A percentile compares a stretch with the other conserved stretches of the same genome.
These are phyloP conservation scores for Phenganax stokvisi DNA, from an alignment of 92 coral and sea anemone genomes.

Conservation along the genomic window DNA sequence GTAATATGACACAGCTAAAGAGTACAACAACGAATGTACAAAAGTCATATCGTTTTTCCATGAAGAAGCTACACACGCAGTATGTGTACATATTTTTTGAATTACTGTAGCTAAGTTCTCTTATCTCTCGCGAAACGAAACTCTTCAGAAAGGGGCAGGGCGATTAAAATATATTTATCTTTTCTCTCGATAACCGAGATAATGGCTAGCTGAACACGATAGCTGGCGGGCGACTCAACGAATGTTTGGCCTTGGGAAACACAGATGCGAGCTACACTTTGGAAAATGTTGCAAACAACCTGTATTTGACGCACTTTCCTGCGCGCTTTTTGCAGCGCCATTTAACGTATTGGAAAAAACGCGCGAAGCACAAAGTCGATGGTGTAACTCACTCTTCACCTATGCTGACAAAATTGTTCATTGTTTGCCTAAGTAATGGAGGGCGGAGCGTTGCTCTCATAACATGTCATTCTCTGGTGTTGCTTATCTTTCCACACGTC, in stretches of 20 bases:
- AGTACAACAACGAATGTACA: no score
- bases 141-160: slow-evolving; percentile 37
- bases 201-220: slow-evolving; percentile 8
- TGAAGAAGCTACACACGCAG: no score
- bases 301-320: neutral
- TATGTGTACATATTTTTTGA: neutral
- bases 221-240: neutral
- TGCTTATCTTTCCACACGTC: slow-evolving; percentile 32
- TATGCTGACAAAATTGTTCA: slow-evolving; percentile 32
- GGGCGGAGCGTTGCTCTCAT: slow-evolving; percentile 39
- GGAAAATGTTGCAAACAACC: neutral
- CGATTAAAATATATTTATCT: slow-evolving; percentile 38
- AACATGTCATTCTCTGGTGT: slow-evolving; percentile 34
- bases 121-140: slow-evolving; percentile 21
- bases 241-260: neutral
- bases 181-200: slow-evolving; percentile 30
- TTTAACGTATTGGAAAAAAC: slow-evolving; percentile 8
- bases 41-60: no score
- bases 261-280: neutral
- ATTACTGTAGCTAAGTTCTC: slow-evolving; percentile 27
- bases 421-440: slow-evolving; percentile 42
- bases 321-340: neutral
- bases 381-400: slow-evolving; percentile 23
- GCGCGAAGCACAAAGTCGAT: neutral
- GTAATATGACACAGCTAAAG: no score